Evolutionary conservation across 2,797 vertebrate genomes (phyloP), one percentile per base, ranked within the genome.

Genomic region (Carapus acus): DNA sequence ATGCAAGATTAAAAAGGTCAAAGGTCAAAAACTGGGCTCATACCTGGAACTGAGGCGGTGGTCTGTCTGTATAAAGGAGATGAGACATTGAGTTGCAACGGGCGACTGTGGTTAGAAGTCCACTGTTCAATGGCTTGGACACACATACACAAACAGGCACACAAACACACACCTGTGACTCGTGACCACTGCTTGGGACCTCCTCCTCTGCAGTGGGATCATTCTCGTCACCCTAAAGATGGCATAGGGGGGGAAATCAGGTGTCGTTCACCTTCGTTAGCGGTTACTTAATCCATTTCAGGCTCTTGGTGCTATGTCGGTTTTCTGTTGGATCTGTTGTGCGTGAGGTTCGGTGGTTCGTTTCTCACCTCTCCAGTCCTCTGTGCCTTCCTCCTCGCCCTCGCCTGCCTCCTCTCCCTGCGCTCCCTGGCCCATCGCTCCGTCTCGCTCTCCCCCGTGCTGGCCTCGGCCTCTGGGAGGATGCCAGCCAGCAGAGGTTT

Each of bases 201-300:
- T 87, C 87, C 19, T 89, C 86, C 68, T 88, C 87, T 73, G 80
- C 87, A 47, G 79, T 83, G 18, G 86, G 85, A 18, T 89, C 84
- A 13, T 86, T 84, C 62, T 90, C 88, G 42, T 89, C 87, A 51
- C 72, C 77, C 89, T 90, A 70, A 11, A 58, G 18, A 61, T 8
- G 60, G 58, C 33, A 78, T 6, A 56, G 17, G 59, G 27, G 43
- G 22, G 6, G 57, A n/a, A 57, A 31, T 6, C 58, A 15, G 29
- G 42, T 43, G 11, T 54, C 21, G 44, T 16, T 7, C 53, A 43
- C 45, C 17, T 40, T 23, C 33, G n/a, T 44, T 8, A 20, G 13
- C 16, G n/a, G n/a, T n/a, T n/a, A n/a, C n/a, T n/a, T n/a, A n/a
- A n/a, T n/a, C n/a, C n/a, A n/a, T n/a, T n/a, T n/a, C n/a, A n/a